Base-by-base conservation (phyloP, 2,113 vertebrate genomes). In the Semicossyphus pulcher region DNA sequence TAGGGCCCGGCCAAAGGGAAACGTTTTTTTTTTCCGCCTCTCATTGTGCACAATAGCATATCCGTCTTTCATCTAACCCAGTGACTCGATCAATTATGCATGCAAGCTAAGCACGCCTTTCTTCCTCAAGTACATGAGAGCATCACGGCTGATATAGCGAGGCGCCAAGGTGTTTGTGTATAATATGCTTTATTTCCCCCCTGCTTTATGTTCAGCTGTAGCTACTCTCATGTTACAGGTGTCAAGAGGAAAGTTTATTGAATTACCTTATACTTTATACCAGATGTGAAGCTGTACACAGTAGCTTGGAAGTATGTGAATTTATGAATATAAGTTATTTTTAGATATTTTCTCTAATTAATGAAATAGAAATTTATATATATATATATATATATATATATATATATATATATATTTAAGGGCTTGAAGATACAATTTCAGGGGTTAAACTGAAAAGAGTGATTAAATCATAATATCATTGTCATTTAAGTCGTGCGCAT, bases 41-140 rank as follows among this genome's bases (percentile, higher is more conserved):
- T 89, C 72, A 74, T 75, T 78, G 66, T 60, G 21, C 68, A 57
- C 74, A 88, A 78, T 71, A 57, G 72, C 70, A 65, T 69, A 65
- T 80, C 79, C 41, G 26, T 87, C 84, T 87, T 89, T 88, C 73
- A 87, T 91, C 78, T 80, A 72, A 56, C 31, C 65, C 54, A 21
- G 73, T 60, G 74, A 81, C 76, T 77, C 29, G 8, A 88, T 92
- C 67, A 85, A 91, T 91, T 89, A 92, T 91, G 84, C 69, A 90
- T 91, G 66, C 80, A 44, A 60, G 81, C 81, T 57, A 70, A 82
- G 74, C 76, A 61, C 29, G 60, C 37, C 75, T 86, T 88, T 82
- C 67, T 57, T 71, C 32, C 61, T 90, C 63, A 60, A 90, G 82
- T 45, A 80, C 79, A 61, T 57, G 56, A 81, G 49, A 85, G 69